A percentile compares a stretch with the other conserved stretches of the same genome.
These are phyloP conservation scores for Vireo griseus DNA, from an alignment of 2,797 vertebrate genomes.

Conservation along the genomic window DNA sequence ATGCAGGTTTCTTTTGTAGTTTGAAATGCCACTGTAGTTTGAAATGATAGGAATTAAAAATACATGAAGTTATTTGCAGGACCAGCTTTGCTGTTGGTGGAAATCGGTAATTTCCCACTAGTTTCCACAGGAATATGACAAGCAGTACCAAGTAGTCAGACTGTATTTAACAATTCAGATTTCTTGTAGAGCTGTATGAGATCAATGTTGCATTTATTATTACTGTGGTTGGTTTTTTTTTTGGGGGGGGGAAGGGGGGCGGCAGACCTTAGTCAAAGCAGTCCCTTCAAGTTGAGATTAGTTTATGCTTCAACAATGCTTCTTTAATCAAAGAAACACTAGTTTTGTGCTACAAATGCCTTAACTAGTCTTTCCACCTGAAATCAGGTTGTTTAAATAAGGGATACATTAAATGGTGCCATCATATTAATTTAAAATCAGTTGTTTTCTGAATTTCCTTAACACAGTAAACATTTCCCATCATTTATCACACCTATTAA, in stretches of 20 bases:
- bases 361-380: background rate
- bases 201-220: background rate
- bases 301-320: background rate
- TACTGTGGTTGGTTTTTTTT: background rate
- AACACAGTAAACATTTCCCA: background rate
- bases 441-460: background rate
- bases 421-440: background rate
- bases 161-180: background rate
- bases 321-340: background rate
- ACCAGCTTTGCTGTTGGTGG: background rate
- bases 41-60: background rate
- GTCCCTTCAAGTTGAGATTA: background rate
- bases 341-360: background rate
- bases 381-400: background rate
- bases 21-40: background rate
- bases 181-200: background rate
- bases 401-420: background rate
- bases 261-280: background rate
- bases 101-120: background rate
- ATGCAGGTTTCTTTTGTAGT: background rate
- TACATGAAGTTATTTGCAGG: background rate
- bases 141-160: background rate
- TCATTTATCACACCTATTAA: background rate
- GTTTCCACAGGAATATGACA: background rate
- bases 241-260: no score